Evolutionary conservation across 35 echinoderm and acorn worm genomes (phyloP), one percentile per base, ranked within the genome.

Genomic region (Heliocidaris tuberculata): DNA sequence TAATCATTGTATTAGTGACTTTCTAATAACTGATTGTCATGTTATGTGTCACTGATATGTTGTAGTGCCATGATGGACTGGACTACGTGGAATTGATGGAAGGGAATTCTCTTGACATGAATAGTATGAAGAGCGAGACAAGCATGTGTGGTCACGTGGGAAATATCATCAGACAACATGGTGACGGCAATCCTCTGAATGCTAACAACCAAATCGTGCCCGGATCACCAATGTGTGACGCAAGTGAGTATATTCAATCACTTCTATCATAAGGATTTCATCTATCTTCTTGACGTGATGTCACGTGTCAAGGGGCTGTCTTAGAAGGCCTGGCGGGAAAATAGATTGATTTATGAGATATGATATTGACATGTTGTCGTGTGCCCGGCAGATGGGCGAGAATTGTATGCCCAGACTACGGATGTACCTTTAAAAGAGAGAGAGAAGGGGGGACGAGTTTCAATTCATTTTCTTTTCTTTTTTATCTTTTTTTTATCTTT

Each of bases 81-180:
- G 95, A 96, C 93, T 94, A 86, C 42, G 95, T 94, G 11, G 65
- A 94, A 86, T 92, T 96, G 6, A 29, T 94, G 31, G 86, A 88
- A 32, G 95, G 95, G 13, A 96, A 96, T 59, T 88, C 93, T 9
- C 59, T 96, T 10, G 93, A 96, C 21, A 60, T 92, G 9, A 48
- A 31, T 24, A 85, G 30, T 19, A 96, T 96, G 95, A 94, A 32
- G 17, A 87, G 42, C 7, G 95, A 94, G 86, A 85, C 90, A 89
- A 32, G 86, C 27, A 71, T 96, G 93, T 96, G 95, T 52, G 95
- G 95, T 30, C 93, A 93, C 27, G 60, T 93, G 24, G 95, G 95
- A 21, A 96, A 85, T 19, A 54, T 93, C 16, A 13, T 94, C 27
- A 93, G 91, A 50, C 91, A 93, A 59, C 27, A 31, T 48, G 27